Conservation (phyloP, 2,113 vertebrate species). For the Corvus cornix region DNA sequence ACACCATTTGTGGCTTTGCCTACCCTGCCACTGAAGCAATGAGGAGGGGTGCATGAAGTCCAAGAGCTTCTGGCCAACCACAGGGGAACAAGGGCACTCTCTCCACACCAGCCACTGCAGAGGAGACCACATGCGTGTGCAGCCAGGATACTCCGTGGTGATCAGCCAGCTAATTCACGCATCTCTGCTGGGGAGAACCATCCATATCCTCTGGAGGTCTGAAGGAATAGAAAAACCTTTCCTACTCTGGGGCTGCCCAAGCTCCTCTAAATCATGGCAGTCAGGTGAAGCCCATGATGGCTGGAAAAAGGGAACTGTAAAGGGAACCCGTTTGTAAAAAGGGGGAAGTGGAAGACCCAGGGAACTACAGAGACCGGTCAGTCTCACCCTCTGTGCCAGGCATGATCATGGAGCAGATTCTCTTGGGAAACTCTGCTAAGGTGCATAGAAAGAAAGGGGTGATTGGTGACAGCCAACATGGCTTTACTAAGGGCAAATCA, state of each 20-base stretch:
- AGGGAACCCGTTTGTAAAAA: neutral
- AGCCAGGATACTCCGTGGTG: accelerated
- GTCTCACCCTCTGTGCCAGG: neutral
- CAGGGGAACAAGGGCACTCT: neutral
- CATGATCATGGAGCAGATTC: neutral
- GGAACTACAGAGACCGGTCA: accelerated
- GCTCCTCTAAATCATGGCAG: neutral
- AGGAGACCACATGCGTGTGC: accelerated
- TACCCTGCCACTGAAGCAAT: neutral
- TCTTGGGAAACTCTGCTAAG: neutral
- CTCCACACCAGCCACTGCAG: neutral
- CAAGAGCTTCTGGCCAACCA: neutral
- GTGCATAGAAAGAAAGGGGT: neutral
- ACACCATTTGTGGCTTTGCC: neutral
- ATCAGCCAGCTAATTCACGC: neutral
- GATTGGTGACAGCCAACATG: neutral
- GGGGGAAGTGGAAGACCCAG: neutral
- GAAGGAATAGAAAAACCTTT: neutral
- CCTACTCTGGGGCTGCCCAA: neutral
- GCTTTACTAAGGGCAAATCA: neutral
- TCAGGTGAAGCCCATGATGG: neutral
- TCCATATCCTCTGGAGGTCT: neutral
- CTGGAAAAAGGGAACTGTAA: neutral
- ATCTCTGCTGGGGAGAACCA: neutral
- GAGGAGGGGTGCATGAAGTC: neutral